Evolutionary conservation across 2,113 vertebrate genomes (phyloP).

Genomic region (Petromus typicus): DNA sequence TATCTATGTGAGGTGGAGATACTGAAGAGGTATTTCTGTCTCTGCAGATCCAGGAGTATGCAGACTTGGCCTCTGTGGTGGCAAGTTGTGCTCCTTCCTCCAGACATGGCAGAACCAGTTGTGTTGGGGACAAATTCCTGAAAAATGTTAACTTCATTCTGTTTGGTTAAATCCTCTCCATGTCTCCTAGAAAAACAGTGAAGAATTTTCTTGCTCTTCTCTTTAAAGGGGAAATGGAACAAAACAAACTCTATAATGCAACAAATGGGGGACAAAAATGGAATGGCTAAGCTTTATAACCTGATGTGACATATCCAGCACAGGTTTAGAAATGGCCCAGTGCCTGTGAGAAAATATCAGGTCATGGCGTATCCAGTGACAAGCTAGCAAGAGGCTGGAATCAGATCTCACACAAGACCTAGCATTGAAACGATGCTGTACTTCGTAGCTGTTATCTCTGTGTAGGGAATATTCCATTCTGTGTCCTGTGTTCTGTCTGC

Average conservation of each 20-base stretch:
- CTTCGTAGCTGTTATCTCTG: no score
- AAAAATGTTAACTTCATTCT: background rate
- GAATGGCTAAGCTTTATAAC: background rate
- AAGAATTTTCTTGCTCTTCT: background rate
- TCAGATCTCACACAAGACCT: background rate
- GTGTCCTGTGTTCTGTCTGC: no score
- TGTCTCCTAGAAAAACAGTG: background rate
- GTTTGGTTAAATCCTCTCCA: background rate
- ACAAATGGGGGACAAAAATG: background rate
- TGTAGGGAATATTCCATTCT: no score
- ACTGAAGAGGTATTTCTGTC: background rate
- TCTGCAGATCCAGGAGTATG: background rate
- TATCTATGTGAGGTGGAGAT: background rate
- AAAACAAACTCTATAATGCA: background rate
- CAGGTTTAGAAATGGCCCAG: background rate
- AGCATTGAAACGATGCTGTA: no score
- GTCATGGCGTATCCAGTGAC: background rate
- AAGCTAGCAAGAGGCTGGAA: background rate
- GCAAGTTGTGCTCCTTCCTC: background rate
- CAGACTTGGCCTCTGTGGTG: background rate
- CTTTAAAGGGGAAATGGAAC: background rate
- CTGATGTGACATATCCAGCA: background rate
- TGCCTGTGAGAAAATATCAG: background rate
- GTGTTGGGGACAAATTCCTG: conserved; percentile 23
- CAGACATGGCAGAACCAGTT: background rate